Evolutionary conservation across 1,140 invertebrate species (phyloP).

Genomic region (Vanessa tameamea): DNA sequence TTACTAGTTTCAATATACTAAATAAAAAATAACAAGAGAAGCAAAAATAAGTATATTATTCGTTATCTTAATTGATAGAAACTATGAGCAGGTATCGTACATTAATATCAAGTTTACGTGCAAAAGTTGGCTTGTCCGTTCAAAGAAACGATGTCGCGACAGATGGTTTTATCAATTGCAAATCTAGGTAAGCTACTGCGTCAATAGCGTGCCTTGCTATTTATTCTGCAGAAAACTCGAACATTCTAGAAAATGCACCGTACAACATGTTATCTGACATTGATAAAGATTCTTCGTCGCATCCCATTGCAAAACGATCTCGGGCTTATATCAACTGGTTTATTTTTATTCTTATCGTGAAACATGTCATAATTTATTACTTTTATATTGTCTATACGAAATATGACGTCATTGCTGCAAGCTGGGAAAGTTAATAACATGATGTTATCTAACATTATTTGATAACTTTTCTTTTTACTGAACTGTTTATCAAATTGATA

Average conservation of each 20-base stretch:
- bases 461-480: not conserved
- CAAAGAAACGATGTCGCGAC: conserved; percentile 34
- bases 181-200: conserved; percentile 30
- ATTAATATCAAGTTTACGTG: conserved; percentile 11
- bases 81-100: not conserved
- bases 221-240: conserved; percentile 29
- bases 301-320: conserved; percentile 24
- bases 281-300: conserved; percentile 40
- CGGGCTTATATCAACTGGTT: conserved; percentile 22
- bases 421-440: conserved; percentile 17
- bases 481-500: not conserved
- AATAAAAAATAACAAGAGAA: not conserved
- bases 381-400: not conserved
- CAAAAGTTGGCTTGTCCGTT: conserved; percentile 20
- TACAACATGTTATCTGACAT: conserved; percentile 44
- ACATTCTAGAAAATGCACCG: conserved; percentile 35
- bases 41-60: not conserved
- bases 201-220: conserved; percentile 28
- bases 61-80: too few relatives aligned
- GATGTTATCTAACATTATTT: not conserved
- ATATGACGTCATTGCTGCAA: not conserved
- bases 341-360: conserved; percentile 44
- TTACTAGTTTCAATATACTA: too few relatives aligned
- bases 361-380: conserved; percentile 28
- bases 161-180: conserved; percentile 35